These are phyloP conservation scores for Myathropa florea DNA, from an alignment of 2,888 invertebrate species.

Conservation along the genomic window DNA sequence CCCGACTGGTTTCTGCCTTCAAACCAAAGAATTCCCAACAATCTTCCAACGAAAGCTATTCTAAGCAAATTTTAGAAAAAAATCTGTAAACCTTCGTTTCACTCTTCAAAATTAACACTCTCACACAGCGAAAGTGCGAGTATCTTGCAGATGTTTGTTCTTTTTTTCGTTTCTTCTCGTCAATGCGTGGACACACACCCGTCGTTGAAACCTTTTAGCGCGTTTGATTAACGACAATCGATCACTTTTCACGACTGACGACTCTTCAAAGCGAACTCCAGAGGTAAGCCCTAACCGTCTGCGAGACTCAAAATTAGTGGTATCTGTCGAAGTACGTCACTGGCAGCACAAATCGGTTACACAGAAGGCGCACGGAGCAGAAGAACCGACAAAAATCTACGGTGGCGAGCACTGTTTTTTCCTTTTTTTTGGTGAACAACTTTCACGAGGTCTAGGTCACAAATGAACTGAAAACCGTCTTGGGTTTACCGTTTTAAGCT, in stretches of 20 bases:
- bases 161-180: slow-evolving; percentile 5
- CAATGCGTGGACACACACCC: slow-evolving; percentile 6
- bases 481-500: slow-evolving; percentile 66
- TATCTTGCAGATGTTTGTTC: background rate
- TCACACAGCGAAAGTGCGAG: slow-evolving; percentile 59
- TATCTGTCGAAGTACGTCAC: slow-evolving; percentile 30
- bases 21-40: background rate
- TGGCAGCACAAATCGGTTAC: slow-evolving; percentile 4
- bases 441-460: slow-evolving; percentile 80
- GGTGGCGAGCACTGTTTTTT: slow-evolving; percentile 7
- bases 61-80: background rate
- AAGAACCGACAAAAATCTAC: background rate
- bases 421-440: slow-evolving; percentile 74
- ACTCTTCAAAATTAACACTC: slow-evolving; percentile 59
- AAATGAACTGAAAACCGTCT: slow-evolving; percentile 77
- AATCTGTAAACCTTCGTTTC: slow-evolving; percentile 36
- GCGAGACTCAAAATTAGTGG: background rate
- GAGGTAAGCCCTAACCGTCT: background rate
- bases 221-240: slow-evolving; percentile 60
- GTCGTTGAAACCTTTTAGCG: slow-evolving; percentile 47
- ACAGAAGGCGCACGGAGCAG: background rate
- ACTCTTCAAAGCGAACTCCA: background rate
- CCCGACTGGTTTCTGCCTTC: background rate
- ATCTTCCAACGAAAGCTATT: background rate
- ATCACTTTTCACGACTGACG: slow-evolving; percentile 40